Evolutionary conservation across 2,797 vertebrate genomes (phyloP).

Genomic region (Phalloptychus januarius): DNA sequence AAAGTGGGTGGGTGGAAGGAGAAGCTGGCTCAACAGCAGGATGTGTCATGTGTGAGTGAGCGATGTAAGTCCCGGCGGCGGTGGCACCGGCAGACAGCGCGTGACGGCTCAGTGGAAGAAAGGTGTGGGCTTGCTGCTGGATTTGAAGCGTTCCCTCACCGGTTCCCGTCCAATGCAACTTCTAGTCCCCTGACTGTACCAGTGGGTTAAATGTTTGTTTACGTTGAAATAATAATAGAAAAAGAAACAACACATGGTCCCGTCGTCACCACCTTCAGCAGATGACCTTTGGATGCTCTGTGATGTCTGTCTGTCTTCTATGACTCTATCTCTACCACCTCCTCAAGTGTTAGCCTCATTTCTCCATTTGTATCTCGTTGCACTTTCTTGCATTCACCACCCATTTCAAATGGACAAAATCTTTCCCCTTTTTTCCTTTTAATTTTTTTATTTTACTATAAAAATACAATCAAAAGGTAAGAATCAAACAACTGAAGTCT

Average conservation of each 20-base stretch:
- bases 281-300: not conserved
- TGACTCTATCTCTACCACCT: not conserved
- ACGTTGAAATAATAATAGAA: not conserved
- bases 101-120: conserved; percentile 1
- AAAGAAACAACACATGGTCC: not conserved
- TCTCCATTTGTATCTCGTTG: not conserved
- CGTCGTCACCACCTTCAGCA: not conserved
- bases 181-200: not conserved
- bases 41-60: conserved; percentile 9
- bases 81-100: not conserved
- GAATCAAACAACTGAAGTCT: not conserved
- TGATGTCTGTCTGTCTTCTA: not conserved
- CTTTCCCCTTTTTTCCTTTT: not conserved
- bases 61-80: not conserved
- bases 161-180: not conserved
- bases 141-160: not conserved
- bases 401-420: not conserved
- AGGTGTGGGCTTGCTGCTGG: not conserved
- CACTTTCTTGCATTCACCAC: not conserved
- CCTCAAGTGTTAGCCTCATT: not conserved
- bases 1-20: conserved; percentile 1
- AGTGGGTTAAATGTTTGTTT: not conserved
- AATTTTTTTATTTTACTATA: not conserved
- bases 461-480: not conserved
- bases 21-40: conserved; percentile 2